phyloP scores from a whole-genome alignment of 1,140 invertebrate species.

The Drosophila pruinosa region DNA sequence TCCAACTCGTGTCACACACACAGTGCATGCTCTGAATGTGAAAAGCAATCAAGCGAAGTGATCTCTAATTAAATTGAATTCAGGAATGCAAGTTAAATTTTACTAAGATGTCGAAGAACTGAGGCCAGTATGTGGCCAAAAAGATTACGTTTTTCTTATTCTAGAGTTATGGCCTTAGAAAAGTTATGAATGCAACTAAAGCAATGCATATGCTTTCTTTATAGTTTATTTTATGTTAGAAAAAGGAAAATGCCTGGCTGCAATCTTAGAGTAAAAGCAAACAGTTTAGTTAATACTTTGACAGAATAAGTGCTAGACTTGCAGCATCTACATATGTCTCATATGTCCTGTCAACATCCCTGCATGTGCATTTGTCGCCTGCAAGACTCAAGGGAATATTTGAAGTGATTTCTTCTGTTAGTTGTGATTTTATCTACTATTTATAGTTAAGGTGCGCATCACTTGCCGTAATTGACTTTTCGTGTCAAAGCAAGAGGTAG shows the following conservation, averaged over 20 bases:
- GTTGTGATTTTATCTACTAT: not conserved
- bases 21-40: not conserved
- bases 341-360: not conserved
- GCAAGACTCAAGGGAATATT: not conserved
- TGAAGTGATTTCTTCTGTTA: not conserved
- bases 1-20: not conserved
- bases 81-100: not conserved
- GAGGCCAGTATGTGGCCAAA: too few relatives aligned
- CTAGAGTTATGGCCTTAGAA: too few relatives aligned
- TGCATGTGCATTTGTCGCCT: not conserved
- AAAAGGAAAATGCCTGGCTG: too few relatives aligned
- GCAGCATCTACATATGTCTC: too few relatives aligned
- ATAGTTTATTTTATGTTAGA: too few relatives aligned
- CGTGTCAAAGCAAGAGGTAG: not conserved
- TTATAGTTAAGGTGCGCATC: not conserved
- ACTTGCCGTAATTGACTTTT: constrained; percentile 11
- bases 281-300: too few relatives aligned
- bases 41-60: constrained; percentile 7
- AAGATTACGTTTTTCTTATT: too few relatives aligned
- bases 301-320: too few relatives aligned
- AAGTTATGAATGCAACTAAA: too few relatives aligned
- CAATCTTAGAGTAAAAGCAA: too few relatives aligned
- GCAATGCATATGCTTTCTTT: too few relatives aligned
- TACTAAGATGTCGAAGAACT: too few relatives aligned
- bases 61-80: constrained; percentile 1